Percentiles rank a stretch among this genome's conserved stretches.
Conservation (phyloP, 2,888 invertebrate species). For the Gerris lacustris region DNA sequence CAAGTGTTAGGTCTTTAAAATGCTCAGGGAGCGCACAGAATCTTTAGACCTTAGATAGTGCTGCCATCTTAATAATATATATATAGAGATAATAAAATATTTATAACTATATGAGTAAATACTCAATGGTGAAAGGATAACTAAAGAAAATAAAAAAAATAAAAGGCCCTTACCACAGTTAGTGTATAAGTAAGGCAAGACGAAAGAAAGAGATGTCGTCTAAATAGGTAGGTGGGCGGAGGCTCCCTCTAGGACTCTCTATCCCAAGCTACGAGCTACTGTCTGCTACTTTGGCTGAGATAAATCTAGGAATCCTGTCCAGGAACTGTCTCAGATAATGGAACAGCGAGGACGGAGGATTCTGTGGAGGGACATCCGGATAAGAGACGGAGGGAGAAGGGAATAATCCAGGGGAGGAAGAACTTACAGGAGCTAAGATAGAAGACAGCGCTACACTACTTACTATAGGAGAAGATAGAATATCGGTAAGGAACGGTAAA, state of each 20-base stretch:
- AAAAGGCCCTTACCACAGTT: constrained; percentile 1
- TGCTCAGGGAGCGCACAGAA: too few relatives aligned
- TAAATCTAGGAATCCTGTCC: background rate
- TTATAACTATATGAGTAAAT: too few relatives aligned
- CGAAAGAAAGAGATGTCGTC: too few relatives aligned
- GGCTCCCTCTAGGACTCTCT: too few relatives aligned
- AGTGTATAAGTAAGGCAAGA: background rate
- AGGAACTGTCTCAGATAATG: background rate
- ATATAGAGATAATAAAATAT: too few relatives aligned
- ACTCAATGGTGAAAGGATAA: too few relatives aligned
- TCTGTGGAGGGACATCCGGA: background rate
- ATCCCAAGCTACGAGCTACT: background rate
- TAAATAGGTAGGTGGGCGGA: too few relatives aligned
- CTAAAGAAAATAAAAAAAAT: background rate
- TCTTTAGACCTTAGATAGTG: too few relatives aligned
- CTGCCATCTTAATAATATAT: too few relatives aligned
- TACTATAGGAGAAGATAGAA: background rate
- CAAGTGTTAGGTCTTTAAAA: too few relatives aligned
- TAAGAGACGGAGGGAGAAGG: background rate
- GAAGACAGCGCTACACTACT: background rate
- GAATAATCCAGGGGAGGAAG: background rate
- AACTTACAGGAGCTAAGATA: background rate
- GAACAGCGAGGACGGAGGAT: background rate
- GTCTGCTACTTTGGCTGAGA: background rate
- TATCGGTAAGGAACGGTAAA: background rate